These are phyloP conservation scores for Protaetia brevitarsis DNA, from an alignment of 1,140 invertebrate genomes.

Conservation along the genomic window DNA sequence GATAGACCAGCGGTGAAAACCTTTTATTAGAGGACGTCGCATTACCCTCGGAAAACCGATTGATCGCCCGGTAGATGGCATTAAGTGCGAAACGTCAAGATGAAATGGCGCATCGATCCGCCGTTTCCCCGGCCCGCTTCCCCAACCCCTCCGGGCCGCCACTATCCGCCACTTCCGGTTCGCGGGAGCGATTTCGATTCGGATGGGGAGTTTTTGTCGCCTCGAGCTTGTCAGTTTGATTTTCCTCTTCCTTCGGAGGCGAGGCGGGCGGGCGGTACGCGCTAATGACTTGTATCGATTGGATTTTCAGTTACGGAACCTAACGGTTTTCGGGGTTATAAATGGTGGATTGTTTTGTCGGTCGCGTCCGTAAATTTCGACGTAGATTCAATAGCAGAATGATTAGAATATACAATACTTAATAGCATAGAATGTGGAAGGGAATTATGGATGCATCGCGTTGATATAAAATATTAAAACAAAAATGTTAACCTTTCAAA, in stretches of 20 bases:
- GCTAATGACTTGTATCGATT: slow-evolving; percentile 11
- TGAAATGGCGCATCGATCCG: slow-evolving; percentile 8
- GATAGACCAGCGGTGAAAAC: background rate
- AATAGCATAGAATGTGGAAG: too few relatives aligned
- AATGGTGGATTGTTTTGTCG: too few relatives aligned
- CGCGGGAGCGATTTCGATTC: background rate
- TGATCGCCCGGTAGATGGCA: background rate
- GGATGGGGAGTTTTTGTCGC: slow-evolving; percentile 3
- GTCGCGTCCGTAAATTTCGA: too few relatives aligned
- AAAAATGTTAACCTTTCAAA: too few relatives aligned
- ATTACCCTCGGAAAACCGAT: background rate
- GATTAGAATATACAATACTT: too few relatives aligned
- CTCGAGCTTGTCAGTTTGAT: slow-evolving; percentile 7
- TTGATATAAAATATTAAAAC: too few relatives aligned
- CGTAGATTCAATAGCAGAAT: too few relatives aligned
- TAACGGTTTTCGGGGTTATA: too few relatives aligned
- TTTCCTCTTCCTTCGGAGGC: background rate
- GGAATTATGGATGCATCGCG: too few relatives aligned
- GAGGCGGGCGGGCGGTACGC: too few relatives aligned
- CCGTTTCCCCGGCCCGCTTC: background rate
- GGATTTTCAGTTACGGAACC: slow-evolving; percentile 2
- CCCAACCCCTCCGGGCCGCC: too few relatives aligned
- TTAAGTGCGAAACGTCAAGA: slow-evolving; percentile 9
- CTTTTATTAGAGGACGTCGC: slow-evolving; percentile 12
- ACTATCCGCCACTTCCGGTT: slow-evolving; percentile 13